A percentile compares a stretch with the other conserved stretches of the same genome.
phyloP scores from a whole-genome alignment of 2,888 invertebrate species.

The Steromphala cineraria region DNA sequence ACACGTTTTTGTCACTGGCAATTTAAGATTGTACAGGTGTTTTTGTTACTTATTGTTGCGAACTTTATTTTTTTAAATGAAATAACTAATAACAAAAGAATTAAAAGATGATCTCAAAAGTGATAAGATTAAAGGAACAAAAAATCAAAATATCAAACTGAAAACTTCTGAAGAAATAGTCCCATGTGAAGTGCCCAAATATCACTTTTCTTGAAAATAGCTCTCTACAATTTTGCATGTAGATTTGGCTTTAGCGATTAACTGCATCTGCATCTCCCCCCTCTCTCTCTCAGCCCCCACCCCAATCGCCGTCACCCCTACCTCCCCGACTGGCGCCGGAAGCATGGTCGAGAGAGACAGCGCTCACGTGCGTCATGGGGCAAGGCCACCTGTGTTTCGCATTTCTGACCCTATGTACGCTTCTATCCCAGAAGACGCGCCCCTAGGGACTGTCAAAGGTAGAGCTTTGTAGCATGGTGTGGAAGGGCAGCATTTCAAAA shows the following conservation, averaged over 20 bases:
- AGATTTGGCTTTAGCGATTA: conserved; percentile 7
- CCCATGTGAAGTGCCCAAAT: neutral
- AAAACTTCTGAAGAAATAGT: too few relatives aligned
- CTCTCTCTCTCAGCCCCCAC: conserved; percentile 3
- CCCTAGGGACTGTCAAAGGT: conserved; percentile 22
- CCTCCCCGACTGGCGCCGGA: neutral
- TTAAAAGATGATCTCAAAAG: too few relatives aligned
- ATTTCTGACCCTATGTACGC: conserved; percentile 62
- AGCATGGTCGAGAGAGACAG: neutral
- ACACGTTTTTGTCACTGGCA: too few relatives aligned
- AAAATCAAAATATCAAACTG: too few relatives aligned
- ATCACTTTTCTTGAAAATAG: neutral
- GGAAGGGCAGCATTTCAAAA: neutral
- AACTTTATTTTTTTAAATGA: too few relatives aligned
- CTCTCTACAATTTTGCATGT: neutral
- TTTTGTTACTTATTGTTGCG: too few relatives aligned
- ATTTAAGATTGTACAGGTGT: too few relatives aligned
- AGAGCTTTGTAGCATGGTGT: neutral
- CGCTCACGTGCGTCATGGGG: conserved; percentile 9
- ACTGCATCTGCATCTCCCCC: conserved; percentile 18
- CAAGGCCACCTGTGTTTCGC: conserved; percentile 22
- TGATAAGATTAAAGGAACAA: too few relatives aligned
- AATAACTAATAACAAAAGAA: too few relatives aligned
- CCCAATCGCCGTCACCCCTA: neutral
- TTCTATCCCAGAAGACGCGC: conserved; percentile 57